Percentiles rank a stretch among this genome's conserved stretches.
Evolutionary conservation across 2,113 vertebrate genomes (phyloP).

Genomic region (Synodontis membranacea): DNA sequence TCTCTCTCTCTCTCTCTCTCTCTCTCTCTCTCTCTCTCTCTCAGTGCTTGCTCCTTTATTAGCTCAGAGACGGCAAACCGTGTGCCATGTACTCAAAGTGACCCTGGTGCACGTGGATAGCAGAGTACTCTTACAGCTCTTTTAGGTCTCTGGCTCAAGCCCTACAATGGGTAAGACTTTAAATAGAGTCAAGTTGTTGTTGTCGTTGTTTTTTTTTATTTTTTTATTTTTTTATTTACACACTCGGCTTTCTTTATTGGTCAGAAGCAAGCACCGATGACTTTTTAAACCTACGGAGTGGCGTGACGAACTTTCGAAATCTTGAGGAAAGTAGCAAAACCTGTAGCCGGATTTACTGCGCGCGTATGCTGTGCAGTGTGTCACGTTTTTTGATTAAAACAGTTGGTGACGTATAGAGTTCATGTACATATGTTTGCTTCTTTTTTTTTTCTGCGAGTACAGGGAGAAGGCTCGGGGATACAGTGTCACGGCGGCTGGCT

Average conservation of each 20-base stretch:
- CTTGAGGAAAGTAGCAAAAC: too few relatives aligned
- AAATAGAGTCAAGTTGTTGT: background rate
- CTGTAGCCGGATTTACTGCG: background rate
- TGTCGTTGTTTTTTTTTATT: too few relatives aligned
- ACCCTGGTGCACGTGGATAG: slow-evolving; percentile 3
- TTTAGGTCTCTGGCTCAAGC: background rate
- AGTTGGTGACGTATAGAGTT: background rate
- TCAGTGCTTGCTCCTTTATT: background rate
- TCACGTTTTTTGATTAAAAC: background rate
- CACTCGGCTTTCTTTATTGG: background rate
- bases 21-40: background rate
- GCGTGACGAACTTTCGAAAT: too few relatives aligned
- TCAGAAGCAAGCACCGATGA: too few relatives aligned
- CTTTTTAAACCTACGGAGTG: too few relatives aligned
- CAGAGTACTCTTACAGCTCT: background rate
- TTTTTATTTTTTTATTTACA: background rate
- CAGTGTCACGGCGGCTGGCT: background rate
- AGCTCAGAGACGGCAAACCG: slow-evolving; percentile 7
- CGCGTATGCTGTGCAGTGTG: background rate
- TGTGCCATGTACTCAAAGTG: slow-evolving; percentile 5
- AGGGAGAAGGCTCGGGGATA: background rate
- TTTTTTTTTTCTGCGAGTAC: background rate
- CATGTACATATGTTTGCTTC: background rate
- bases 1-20: slow-evolving; percentile 16
- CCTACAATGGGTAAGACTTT: background rate